A percentile compares a stretch with the other conserved stretches of the same genome.
Evolutionary conservation across 1,140 invertebrate genomes (phyloP).

Genomic region (Amyelois transitella): DNA sequence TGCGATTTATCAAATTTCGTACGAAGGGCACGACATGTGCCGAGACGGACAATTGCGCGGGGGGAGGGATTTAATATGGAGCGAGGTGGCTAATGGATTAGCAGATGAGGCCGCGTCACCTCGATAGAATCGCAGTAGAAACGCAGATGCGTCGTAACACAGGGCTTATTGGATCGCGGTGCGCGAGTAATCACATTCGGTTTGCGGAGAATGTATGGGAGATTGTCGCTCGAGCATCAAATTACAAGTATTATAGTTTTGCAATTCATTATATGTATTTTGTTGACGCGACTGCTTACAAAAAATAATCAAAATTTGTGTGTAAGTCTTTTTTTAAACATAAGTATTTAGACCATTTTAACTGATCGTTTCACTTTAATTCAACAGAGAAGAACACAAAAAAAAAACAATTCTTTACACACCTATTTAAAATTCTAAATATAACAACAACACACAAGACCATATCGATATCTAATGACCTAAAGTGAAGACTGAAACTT

Average conservation of each 20-base stretch:
- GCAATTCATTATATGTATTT: too few relatives aligned
- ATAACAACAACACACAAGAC: too few relatives aligned
- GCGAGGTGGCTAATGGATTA: slow-evolving; percentile 70
- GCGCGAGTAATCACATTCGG: slow-evolving; percentile 12
- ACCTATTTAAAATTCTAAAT: too few relatives aligned
- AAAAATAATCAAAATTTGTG: too few relatives aligned
- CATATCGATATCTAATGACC: too few relatives aligned
- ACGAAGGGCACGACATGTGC: slow-evolving; percentile 63
- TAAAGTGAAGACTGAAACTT: too few relatives aligned
- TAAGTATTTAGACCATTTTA: too few relatives aligned
- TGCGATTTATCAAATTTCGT: slow-evolving; percentile 72
- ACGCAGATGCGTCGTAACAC: slow-evolving; percentile 46
- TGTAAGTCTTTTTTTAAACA: too few relatives aligned
- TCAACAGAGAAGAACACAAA: too few relatives aligned
- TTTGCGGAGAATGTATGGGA: background rate
- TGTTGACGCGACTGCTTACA: too few relatives aligned
- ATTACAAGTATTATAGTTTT: background rate
- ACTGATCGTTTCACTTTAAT: too few relatives aligned
- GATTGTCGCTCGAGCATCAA: background rate
- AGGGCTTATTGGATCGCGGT: slow-evolving; percentile 28
- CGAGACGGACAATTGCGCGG: slow-evolving; percentile 54
- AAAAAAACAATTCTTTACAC: too few relatives aligned
- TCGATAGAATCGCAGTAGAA: slow-evolving; percentile 30
- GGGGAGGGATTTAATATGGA: slow-evolving; percentile 59
- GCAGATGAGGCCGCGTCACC: slow-evolving; percentile 51